Evolutionary conservation across 2,888 invertebrate species (phyloP).

Genomic region (Idaea straminata): DNA sequence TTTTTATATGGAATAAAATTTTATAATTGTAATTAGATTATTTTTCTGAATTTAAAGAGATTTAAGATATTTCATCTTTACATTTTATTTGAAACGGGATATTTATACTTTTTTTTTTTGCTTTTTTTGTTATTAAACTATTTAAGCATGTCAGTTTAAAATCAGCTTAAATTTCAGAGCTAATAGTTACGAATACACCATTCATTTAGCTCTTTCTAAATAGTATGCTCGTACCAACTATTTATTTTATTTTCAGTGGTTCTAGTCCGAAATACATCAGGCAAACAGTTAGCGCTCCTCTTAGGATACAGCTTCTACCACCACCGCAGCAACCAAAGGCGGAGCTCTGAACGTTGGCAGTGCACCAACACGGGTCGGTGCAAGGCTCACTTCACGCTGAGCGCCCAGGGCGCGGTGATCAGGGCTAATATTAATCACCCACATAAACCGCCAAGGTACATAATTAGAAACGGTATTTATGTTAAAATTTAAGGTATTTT

Average conservation of each 20-base stretch:
- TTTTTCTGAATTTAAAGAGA: not conserved
- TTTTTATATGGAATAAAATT: not conserved
- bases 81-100: too few species aligned
- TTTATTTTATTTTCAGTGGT: not conserved
- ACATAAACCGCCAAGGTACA: conserved; percentile 6
- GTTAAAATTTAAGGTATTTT: not conserved
- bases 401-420: not conserved
- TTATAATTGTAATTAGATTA: not conserved
- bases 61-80: too few species aligned
- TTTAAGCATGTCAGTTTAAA: too few species aligned
- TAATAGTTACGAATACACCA: too few species aligned
- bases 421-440: not conserved
- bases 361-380: conserved; percentile 16
- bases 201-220: not conserved
- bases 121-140: too few species aligned
- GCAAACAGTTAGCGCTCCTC: not conserved
- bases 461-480: conserved; percentile 6
- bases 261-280: not conserved
- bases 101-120: too few species aligned
- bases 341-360: conserved; percentile 6
- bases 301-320: not conserved
- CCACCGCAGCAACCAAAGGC: not conserved
- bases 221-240: not conserved
- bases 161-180: too few species aligned
- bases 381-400: conserved; percentile 12